Percentiles rank a stretch among this genome's conserved stretches.
Evolutionary conservation across 2,113 vertebrate species (phyloP).

Genomic region (Copsychus sechellarum): DNA sequence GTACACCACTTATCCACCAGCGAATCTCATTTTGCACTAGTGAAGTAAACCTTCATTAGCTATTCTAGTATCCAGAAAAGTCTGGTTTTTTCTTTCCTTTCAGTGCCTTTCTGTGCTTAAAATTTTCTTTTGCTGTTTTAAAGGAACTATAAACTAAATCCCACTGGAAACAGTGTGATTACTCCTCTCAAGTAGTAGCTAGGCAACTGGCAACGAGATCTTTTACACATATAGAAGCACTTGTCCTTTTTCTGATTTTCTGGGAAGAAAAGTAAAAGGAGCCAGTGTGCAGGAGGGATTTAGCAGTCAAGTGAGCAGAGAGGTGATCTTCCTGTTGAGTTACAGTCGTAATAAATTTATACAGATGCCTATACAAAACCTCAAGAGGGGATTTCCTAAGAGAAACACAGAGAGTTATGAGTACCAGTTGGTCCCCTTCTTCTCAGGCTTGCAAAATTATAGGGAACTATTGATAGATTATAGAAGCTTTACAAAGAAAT

Average conservation of each 20-base stretch:
- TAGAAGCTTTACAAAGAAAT: neutral
- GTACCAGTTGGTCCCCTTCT: neutral
- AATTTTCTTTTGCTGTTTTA: neutral
- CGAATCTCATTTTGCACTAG: neutral
- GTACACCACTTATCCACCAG: neutral
- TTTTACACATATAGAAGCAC: neutral
- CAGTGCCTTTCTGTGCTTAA: neutral
- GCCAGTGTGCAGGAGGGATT: neutral
- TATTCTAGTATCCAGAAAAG: neutral
- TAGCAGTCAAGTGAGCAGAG: neutral
- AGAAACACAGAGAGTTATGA: neutral
- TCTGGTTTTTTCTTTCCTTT: neutral
- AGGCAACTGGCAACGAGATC: neutral
- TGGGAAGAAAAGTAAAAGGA: neutral
- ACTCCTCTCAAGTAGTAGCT: constrained; percentile 5
- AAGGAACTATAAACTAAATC: neutral
- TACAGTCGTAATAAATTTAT: neutral
- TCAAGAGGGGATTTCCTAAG: neutral
- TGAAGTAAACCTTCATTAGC: neutral
- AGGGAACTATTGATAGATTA: neutral
- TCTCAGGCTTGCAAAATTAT: neutral
- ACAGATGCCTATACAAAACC: neutral
- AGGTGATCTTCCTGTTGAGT: neutral
- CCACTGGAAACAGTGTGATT: neutral
- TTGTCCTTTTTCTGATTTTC: neutral